phyloP scores from a whole-genome alignment of 2,113 vertebrate species.

The Onychostruthus taczanowskii region DNA sequence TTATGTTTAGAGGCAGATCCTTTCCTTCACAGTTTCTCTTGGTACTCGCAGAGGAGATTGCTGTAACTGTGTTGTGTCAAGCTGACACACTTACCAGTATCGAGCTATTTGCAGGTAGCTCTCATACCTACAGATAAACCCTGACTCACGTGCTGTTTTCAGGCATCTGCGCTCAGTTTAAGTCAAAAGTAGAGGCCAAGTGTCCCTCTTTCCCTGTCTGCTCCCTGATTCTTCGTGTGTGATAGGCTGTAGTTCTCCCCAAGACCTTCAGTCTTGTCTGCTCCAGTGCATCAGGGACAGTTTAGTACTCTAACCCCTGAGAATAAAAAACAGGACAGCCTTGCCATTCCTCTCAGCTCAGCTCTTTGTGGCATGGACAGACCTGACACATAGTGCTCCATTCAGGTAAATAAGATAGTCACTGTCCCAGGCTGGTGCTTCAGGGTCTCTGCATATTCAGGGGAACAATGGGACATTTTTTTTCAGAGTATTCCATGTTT shows the following conservation, averaged over 20 bases:
- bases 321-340: neutral
- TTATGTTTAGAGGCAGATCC: neutral
- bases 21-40: neutral
- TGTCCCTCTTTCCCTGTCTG: neutral
- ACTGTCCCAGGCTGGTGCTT: neutral
- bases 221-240: rapidly evolving
- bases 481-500: neutral
- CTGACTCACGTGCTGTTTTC: neutral
- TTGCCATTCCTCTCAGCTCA: neutral
- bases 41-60: neutral
- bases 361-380: neutral
- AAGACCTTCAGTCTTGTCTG: neutral
- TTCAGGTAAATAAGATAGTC: neutral
- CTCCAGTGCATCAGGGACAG: neutral
- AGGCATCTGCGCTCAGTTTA: neutral
- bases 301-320: neutral
- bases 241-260: neutral
- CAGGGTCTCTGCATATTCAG: neutral
- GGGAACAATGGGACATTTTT: rapidly evolving
- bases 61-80: neutral
- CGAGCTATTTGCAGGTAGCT: neutral
- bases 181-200: neutral
- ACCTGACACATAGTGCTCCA: neutral
- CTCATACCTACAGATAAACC: neutral
- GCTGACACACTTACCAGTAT: neutral